Evolutionary conservation across 2,888 invertebrate genomes (phyloP).

Genomic region (Chaetoderma sp.): DNA sequence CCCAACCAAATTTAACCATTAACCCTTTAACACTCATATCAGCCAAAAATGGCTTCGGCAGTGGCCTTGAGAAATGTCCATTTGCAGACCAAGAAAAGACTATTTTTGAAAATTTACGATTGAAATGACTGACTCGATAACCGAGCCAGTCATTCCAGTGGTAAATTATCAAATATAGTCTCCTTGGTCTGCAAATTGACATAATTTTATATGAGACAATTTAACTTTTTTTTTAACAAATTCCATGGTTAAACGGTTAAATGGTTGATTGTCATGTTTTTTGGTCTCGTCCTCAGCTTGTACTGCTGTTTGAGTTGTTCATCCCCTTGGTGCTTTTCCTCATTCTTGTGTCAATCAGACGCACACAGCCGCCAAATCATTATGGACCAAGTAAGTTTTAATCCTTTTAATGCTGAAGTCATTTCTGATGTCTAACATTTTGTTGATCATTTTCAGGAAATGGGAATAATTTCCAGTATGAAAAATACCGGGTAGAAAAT

Average conservation of each 20-base stretch:
- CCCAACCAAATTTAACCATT: too few species aligned
- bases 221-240: background rate
- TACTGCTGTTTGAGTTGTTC: slow-evolving; percentile 71
- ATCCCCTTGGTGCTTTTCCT: slow-evolving; percentile 73
- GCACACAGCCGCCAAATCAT: slow-evolving; percentile 66
- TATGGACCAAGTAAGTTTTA: slow-evolving; percentile 63
- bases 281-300: slow-evolving; percentile 53
- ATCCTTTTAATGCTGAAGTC: background rate
- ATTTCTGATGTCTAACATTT: background rate
- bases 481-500: background rate
- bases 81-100: too few species aligned
- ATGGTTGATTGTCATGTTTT: background rate
- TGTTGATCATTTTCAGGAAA: background rate
- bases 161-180: too few species aligned
- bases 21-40: too few species aligned
- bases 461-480: background rate
- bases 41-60: too few species aligned
- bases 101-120: too few species aligned
- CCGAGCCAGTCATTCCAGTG: too few species aligned
- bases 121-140: too few species aligned
- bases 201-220: background rate
- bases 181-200: background rate
- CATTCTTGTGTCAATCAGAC: slow-evolving; percentile 71
- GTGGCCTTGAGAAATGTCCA: too few species aligned
- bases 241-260: background rate